Conservation (phyloP, 2,797 vertebrate species). For the Caiman crocodilus region DNA sequence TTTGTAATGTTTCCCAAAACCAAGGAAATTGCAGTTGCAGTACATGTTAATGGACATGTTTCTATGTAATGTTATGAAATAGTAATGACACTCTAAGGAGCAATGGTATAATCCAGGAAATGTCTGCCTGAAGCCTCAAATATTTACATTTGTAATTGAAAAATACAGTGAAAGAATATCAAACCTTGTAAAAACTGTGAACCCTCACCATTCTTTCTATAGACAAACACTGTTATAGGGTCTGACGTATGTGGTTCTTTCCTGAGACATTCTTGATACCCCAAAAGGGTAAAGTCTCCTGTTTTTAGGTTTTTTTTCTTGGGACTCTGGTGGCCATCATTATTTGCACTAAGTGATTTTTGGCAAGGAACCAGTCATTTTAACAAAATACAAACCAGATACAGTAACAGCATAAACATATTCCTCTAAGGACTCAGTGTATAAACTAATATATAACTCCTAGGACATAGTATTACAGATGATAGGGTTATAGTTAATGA, state of each 20-base stretch:
- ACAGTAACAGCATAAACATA: too few relatives aligned
- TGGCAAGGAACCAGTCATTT: too few relatives aligned
- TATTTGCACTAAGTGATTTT: background rate
- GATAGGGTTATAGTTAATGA: background rate
- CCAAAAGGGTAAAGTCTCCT: background rate
- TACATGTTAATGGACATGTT: background rate
- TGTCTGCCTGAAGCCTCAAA: background rate
- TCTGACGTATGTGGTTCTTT: background rate
- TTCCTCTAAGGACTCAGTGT: background rate
- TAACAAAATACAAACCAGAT: too few relatives aligned
- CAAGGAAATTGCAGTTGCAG: background rate
- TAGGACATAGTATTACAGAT: background rate
- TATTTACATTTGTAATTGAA: background rate
- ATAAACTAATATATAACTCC: background rate
- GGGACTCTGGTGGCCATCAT: background rate
- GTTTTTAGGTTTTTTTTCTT: background rate
- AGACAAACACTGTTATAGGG: background rate
- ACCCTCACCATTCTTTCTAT: background rate
- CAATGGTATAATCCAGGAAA: background rate
- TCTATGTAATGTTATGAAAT: background rate
- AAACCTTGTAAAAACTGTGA: background rate
- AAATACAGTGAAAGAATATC: background rate
- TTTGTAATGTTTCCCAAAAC: background rate
- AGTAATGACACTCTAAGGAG: background rate
- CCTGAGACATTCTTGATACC: background rate